Percentiles rank a stretch among this genome's conserved stretches.
phyloP scores from a whole-genome alignment of 2,797 vertebrate species.

The Sardinella longiceps region DNA sequence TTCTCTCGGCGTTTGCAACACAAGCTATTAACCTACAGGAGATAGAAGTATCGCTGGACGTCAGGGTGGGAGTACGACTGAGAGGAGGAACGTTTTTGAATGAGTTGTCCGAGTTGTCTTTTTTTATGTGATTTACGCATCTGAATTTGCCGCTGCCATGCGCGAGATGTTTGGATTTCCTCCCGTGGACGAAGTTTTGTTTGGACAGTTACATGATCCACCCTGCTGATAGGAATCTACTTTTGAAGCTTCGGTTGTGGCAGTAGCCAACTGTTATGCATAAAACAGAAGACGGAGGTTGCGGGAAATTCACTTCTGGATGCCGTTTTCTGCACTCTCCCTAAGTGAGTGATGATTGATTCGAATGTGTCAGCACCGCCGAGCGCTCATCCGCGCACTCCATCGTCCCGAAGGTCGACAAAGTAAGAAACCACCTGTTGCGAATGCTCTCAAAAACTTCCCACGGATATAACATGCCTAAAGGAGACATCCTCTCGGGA shows the following conservation, averaged over 20 bases:
- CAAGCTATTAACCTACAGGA: not conserved
- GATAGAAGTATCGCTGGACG: not conserved
- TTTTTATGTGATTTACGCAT: slow-evolving; percentile 7
- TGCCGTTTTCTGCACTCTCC: slow-evolving; percentile 13
- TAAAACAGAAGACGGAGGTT: not conserved
- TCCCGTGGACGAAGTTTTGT: not conserved
- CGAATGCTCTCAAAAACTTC: slow-evolving; percentile 53
- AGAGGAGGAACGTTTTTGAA: slow-evolving; percentile 10
- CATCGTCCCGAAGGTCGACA: slow-evolving; percentile 39
- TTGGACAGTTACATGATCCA: slow-evolving; percentile 5
- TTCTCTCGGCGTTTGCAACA: slow-evolving; percentile 17
- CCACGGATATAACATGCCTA: slow-evolving; percentile 51
- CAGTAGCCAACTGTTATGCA: not conserved
- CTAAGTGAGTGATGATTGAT: slow-evolving; percentile 54
- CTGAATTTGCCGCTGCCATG: not conserved
- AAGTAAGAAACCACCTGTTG: slow-evolving; percentile 66
- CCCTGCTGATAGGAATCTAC: not conserved
- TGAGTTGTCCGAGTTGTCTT: not conserved
- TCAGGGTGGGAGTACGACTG: not conserved
- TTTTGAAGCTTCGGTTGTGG: not conserved
- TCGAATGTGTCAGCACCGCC: slow-evolving; percentile 52
- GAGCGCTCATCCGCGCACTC: slow-evolving; percentile 43
- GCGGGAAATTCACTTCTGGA: not conserved
- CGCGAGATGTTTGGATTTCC: not conserved
- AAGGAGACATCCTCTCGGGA: slow-evolving; percentile 38